phyloP scores from a whole-genome alignment of 2,888 invertebrate species.

The Epirrhoe tristata region DNA sequence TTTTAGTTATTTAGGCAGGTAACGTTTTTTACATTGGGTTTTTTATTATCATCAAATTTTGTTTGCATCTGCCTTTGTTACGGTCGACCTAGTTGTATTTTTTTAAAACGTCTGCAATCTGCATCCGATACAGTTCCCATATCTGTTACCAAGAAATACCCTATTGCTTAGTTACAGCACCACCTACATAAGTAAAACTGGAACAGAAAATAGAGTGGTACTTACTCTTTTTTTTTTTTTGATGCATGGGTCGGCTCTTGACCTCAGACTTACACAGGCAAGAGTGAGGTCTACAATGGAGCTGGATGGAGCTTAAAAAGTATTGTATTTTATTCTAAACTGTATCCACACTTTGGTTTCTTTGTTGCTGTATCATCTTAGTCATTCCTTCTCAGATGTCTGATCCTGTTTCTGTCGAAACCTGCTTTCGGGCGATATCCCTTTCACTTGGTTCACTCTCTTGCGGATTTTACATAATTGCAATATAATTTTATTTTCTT shows the following conservation, averaged over 20 bases:
- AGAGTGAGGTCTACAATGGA: too few species aligned
- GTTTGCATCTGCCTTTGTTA: slow-evolving; percentile 22
- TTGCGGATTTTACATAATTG: slow-evolving; percentile 35
- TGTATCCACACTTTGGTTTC: not conserved
- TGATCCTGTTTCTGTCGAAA: slow-evolving; percentile 31
- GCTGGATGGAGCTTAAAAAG: not conserved
- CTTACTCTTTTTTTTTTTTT: too few species aligned
- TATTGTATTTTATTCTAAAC: not conserved
- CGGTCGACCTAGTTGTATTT: slow-evolving; percentile 13
- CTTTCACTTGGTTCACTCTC: slow-evolving; percentile 45
- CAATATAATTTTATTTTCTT: slow-evolving; percentile 8
- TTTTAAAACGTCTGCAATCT: slow-evolving; percentile 1
- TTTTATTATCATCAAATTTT: slow-evolving; percentile 11
- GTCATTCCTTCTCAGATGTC: slow-evolving; percentile 23
- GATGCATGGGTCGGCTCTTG: too few species aligned
- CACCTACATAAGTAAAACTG: not conserved
- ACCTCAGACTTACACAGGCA: too few species aligned
- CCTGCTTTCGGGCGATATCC: slow-evolving; percentile 40
- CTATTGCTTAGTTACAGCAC: too few species aligned
- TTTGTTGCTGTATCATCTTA: slow-evolving; percentile 11
- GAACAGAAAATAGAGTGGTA: not conserved
- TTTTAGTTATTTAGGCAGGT: slow-evolving; percentile 33
- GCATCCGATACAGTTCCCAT: not conserved
- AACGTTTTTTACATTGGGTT: slow-evolving; percentile 35
- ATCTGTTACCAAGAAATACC: too few species aligned